Evolutionary conservation across 2,888 invertebrate species (phyloP).

Genomic region (Druceiella hillmani): DNA sequence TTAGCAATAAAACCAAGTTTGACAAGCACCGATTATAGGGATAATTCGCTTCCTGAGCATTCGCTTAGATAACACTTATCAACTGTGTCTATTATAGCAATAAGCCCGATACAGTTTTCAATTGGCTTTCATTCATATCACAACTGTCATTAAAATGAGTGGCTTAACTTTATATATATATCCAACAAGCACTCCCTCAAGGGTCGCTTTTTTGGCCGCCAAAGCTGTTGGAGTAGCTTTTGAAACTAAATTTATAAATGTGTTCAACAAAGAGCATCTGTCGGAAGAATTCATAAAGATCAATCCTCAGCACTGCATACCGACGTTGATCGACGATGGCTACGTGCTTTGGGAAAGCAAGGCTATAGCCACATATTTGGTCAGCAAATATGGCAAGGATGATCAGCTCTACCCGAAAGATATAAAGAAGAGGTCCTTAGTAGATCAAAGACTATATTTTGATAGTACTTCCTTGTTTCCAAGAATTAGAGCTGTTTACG

Average conservation of each 20-base stretch:
- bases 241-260: slow-evolving; percentile 46
- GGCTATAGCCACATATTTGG: slow-evolving; percentile 59
- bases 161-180: too few relatives aligned
- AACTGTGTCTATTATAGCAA: too few relatives aligned
- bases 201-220: slow-evolving; percentile 55
- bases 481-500: slow-evolving; percentile 56
- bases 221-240: slow-evolving; percentile 51
- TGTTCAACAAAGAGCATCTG: slow-evolving; percentile 55
- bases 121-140: too few relatives aligned
- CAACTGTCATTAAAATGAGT: too few relatives aligned
- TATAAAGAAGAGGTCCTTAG: slow-evolving; percentile 48
- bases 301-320: slow-evolving; percentile 63
- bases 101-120: too few relatives aligned
- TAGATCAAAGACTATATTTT: slow-evolving; percentile 59
- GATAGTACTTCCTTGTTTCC: slow-evolving; percentile 57
- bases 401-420: slow-evolving; percentile 56
- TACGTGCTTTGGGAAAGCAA: slow-evolving; percentile 64
- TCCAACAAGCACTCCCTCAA: slow-evolving; percentile 56
- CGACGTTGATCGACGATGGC: slow-evolving; percentile 62
- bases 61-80: too few relatives aligned
- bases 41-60: too few relatives aligned
- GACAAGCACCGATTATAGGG: too few relatives aligned
- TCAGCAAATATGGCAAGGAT: slow-evolving; percentile 54
- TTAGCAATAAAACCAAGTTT: too few relatives aligned
- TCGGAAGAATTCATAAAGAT: slow-evolving; percentile 52